Conservation (phyloP, 2,888 invertebrate species). For the Fabriciana adippe region DNA sequence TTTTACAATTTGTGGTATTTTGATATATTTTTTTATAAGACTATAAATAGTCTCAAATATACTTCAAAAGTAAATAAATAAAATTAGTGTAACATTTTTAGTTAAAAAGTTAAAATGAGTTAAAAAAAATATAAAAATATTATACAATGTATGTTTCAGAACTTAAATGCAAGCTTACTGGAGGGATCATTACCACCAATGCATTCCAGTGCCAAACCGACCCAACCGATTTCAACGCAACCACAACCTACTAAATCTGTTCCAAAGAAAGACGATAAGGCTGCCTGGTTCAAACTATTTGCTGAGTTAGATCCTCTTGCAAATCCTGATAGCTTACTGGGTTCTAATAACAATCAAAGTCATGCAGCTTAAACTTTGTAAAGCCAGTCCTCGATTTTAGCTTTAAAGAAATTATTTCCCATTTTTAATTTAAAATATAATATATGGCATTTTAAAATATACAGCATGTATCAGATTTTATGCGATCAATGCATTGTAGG, state of each 20-base stretch:
- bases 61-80: too few relatives aligned
- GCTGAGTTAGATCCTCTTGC: slow-evolving; percentile 96
- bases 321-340: slow-evolving; percentile 86
- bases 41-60: too few relatives aligned
- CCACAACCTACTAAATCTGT: slow-evolving; percentile 39
- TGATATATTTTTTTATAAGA: too few relatives aligned
- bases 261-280: slow-evolving; percentile 80
- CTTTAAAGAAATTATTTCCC: too few relatives aligned
- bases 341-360: slow-evolving; percentile 72
- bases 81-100: too few relatives aligned
- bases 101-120: too few relatives aligned
- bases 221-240: slow-evolving; percentile 27
- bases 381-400: not conserved
- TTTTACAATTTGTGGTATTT: too few relatives aligned
- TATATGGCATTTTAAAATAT: not conserved
- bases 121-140: too few relatives aligned
- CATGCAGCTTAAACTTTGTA: slow-evolving; percentile 70
- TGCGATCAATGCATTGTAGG: slow-evolving; percentile 3
- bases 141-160: slow-evolving; percentile 50
- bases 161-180: slow-evolving; percentile 51
- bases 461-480: slow-evolving; percentile 5
- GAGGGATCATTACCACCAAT: slow-evolving; percentile 54
- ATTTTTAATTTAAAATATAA: not conserved
- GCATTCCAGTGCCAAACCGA: slow-evolving; percentile 41
- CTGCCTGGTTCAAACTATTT: slow-evolving; percentile 93